Percentiles rank a stretch among this genome's conserved stretches.
Evolutionary conservation across 2,888 invertebrate species (phyloP).

Genomic region (Acleris cristana): DNA sequence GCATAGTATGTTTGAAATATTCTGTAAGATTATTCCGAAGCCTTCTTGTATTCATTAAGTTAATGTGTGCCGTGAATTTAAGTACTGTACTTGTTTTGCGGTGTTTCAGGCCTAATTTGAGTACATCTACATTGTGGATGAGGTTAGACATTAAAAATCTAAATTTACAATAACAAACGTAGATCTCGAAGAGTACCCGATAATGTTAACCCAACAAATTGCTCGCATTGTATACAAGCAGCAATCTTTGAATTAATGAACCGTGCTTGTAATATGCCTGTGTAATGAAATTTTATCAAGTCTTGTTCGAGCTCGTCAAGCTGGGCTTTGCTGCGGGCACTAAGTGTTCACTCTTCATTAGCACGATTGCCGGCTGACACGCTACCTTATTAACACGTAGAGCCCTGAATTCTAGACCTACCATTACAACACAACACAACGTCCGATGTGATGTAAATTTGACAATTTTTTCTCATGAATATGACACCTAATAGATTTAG

Average conservation of each 20-base stretch:
- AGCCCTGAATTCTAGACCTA: conserved; percentile 33
- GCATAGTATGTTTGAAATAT: conserved; percentile 19
- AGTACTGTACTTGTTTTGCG: conserved; percentile 20
- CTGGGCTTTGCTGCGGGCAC: conserved; percentile 27
- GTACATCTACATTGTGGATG: conserved; percentile 11
- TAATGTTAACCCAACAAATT: background rate
- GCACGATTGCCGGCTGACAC: conserved; percentile 40
- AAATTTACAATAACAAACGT: background rate
- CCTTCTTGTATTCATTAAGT: conserved; percentile 30
- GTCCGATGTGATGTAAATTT: conserved; percentile 16
- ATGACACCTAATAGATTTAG: conserved; percentile 7
- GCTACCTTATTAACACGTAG: conserved; percentile 44
- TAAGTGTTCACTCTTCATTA: conserved; percentile 45
- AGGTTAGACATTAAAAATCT: background rate
- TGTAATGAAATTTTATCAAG: conserved; percentile 27
- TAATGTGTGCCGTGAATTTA: conserved; percentile 24
- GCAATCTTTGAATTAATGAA: conserved; percentile 3
- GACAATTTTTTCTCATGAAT: conserved; percentile 15
- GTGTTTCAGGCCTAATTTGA: conserved; percentile 22
- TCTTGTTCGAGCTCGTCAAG: conserved; percentile 20
- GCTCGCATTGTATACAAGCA: background rate
- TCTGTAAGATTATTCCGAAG: conserved; percentile 16
- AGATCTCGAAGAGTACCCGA: background rate
- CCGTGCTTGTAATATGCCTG: background rate
- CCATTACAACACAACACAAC: conserved; percentile 21